Evolutionary conservation across 1,140 invertebrate species (phyloP).

Genomic region (Drosophila paulistorum): DNA sequence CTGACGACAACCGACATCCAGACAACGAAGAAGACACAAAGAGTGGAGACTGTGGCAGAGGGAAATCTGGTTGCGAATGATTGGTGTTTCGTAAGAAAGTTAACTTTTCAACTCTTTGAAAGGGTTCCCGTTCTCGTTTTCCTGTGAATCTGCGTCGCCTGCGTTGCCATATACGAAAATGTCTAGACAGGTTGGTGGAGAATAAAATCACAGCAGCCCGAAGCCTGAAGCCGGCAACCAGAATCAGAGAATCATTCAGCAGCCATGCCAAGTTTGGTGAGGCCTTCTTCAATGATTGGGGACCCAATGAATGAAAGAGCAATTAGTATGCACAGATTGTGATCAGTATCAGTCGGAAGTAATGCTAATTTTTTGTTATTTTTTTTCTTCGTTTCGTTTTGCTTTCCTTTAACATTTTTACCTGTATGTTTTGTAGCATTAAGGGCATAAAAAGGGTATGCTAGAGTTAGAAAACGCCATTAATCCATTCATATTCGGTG

Average conservation of each 20-base stretch:
- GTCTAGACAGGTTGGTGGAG: slow-evolving; percentile 70
- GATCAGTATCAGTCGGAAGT: slow-evolving; percentile 82
- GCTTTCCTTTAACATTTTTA: not conserved
- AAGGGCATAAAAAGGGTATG: no score
- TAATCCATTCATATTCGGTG: no score
- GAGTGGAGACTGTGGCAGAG: slow-evolving; percentile 17
- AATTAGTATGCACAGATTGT: slow-evolving; percentile 82
- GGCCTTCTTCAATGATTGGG: slow-evolving; percentile 70
- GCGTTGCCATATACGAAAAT: slow-evolving; percentile 66
- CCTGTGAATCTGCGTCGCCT: slow-evolving; percentile 52
- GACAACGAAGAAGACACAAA: slow-evolving; percentile 70
- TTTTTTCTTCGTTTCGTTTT: slow-evolving; percentile 11
- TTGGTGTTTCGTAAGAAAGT: slow-evolving; percentile 62
- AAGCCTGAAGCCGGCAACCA: not conserved
- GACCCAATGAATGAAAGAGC: slow-evolving; percentile 73
- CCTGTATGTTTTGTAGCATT: not conserved
- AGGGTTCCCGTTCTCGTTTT: slow-evolving; percentile 40
- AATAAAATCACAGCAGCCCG: slow-evolving; percentile 63
- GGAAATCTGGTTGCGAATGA: not conserved
- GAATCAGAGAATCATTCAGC: slow-evolving; percentile 66
- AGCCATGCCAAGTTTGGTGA: slow-evolving; percentile 73
- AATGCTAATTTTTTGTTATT: slow-evolving; percentile 73
- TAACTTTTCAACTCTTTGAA: slow-evolving; percentile 40
- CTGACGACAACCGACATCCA: slow-evolving; percentile 74
- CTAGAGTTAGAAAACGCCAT: no score